Evolutionary conservation across 2,797 vertebrate genomes (phyloP), one percentile per base, ranked within the genome.

Genomic region (Hemibagrus guttatus): DNA sequence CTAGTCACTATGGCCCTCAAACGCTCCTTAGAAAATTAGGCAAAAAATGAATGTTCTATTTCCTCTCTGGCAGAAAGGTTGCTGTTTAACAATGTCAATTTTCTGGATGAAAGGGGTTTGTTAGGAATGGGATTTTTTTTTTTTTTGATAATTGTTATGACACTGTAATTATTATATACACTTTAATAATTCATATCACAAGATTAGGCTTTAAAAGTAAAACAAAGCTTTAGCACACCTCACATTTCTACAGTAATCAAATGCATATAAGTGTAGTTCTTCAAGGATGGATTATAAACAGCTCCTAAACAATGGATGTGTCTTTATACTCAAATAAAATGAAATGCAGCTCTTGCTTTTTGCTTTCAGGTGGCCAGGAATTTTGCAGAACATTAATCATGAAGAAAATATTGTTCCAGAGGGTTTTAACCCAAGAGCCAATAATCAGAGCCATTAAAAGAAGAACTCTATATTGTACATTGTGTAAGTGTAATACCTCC

Each of bases 121-220:
- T 93, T 93, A 92, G 93, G 92, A 94, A 91, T 94, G 92, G 94
- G 95, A 94, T 93, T 92, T 93, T 93, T 91, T 93, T 94, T 92
- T 90, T 91, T 93, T 94, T 92, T 90, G 92, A 94, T 93, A 91
- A 93, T 93, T 94, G 93, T 92, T 92, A 93, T 80, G 92, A 94
- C 89, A 90, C 92, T 88, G 92, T 93, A 93, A 95, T 95, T 94
- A 94, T 93, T 93, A 93, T 91, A 94, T 92, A 91, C 91, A 93
- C 91, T 68, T 87, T 93, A 94, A 93, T 94, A 93, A 94, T 90
- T 95, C 92, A 94, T 93, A 93, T 93, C 89, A 84, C 92, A 91
- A 89, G 92, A 94, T 95, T 93, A 94, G 92, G 86, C 86, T 85
- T 89, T 91, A 93, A 92, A 91, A 93, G 88, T 92, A 92, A 95